Evolutionary conservation across 2,113 vertebrate genomes (phyloP).

Genomic region (Rhineura floridana): DNA sequence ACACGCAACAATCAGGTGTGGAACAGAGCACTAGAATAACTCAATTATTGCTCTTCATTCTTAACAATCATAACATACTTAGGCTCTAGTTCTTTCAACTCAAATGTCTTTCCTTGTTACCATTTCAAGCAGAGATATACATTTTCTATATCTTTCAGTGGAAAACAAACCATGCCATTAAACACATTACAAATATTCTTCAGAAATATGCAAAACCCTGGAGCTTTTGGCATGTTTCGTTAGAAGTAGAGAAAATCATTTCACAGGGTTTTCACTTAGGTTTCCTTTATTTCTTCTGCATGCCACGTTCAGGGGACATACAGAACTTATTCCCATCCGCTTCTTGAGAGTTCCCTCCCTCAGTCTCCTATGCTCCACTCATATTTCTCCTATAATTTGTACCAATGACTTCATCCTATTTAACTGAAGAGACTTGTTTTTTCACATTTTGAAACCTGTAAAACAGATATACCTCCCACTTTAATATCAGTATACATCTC

Average conservation of each 20-base stretch:
- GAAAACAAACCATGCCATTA: slow-evolving; percentile 5
- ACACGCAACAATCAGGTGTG: not conserved
- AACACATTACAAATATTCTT: not conserved
- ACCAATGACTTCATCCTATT: not conserved
- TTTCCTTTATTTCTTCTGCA: not conserved
- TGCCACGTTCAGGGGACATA: not conserved
- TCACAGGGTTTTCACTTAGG: not conserved
- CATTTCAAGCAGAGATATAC: not conserved
- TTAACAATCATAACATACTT: not conserved
- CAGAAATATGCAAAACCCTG: not conserved
- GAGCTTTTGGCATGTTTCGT: not conserved
- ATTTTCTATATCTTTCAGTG: not conserved
- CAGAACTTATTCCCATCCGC: not conserved
- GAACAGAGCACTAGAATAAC: slow-evolving; percentile 6
- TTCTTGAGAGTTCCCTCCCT: not conserved
- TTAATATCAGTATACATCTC: not conserved
- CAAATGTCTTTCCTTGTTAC: slow-evolving; percentile 4
- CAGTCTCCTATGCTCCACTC: not conserved
- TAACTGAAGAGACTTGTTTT: not conserved
- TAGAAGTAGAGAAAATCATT: slow-evolving; percentile 23
- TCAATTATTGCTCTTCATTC: not conserved
- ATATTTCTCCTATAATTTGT: not conserved
- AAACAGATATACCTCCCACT: not conserved
- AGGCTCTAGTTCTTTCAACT: not conserved
- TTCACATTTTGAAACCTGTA: not conserved